Conservation (phyloP, 2,888 invertebrate species). For the Ernsta delagoae region DNA sequence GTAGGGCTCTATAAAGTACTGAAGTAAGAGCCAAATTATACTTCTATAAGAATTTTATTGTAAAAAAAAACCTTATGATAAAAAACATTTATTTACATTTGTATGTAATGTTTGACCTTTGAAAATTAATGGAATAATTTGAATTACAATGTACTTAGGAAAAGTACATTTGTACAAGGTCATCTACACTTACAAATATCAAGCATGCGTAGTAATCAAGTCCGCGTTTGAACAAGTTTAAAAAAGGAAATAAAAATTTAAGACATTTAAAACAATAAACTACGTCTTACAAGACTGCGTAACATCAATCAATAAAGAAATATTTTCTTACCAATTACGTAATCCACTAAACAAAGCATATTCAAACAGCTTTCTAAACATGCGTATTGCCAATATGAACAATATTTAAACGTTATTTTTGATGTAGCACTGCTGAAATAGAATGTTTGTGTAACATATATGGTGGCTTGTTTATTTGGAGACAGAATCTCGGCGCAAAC, state of each 20-base stretch:
- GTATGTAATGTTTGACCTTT: no score
- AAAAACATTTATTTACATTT: no score
- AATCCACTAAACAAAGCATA: conserved; percentile 37
- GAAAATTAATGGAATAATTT: no score
- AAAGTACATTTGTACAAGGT: no score
- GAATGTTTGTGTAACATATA: conserved; percentile 57
- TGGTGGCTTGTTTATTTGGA: conserved; percentile 53
- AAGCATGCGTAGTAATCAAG: background rate
- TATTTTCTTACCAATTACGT: conserved; percentile 67
- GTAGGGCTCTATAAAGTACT: no score
- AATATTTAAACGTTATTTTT: conserved; percentile 55
- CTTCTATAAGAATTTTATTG: no score
- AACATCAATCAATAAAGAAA: conserved; percentile 59
- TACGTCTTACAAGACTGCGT: conserved; percentile 2
- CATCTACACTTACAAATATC: no score
- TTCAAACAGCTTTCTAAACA: conserved; percentile 40
- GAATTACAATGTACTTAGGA: no score
- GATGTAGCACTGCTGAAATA: conserved; percentile 67
- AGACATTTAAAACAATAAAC: background rate
- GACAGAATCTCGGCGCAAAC: background rate
- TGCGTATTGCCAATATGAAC: conserved; percentile 59
- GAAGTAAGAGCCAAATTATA: no score
- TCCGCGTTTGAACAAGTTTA: background rate
- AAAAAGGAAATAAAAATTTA: background rate
- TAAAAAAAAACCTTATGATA: no score